These are phyloP conservation scores for Sturmia bella DNA, from an alignment of 2,888 invertebrate species.

Conservation along the genomic window DNA sequence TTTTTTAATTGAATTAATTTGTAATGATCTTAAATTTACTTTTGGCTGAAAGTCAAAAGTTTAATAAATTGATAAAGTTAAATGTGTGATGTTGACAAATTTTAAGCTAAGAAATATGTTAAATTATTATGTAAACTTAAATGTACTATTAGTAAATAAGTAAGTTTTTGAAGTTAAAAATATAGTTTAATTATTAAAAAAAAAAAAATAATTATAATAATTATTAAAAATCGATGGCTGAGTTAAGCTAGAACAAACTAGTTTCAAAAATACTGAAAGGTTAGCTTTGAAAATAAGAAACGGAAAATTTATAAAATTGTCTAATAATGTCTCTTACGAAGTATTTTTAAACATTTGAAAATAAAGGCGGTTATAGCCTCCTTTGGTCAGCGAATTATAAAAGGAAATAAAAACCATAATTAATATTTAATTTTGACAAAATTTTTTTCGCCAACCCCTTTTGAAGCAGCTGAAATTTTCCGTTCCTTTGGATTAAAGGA, in stretches of 20 bases:
- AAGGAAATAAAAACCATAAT: too few species aligned
- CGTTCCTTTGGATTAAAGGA: too few species aligned
- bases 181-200: slow-evolving; percentile 50
- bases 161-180: slow-evolving; percentile 59
- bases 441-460: too few species aligned
- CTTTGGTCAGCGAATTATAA: too few species aligned
- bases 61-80: slow-evolving; percentile 15
- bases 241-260: slow-evolving; percentile 42
- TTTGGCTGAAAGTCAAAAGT: neutral
- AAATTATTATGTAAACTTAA: slow-evolving; percentile 37
- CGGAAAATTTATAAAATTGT: too few species aligned
- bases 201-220: slow-evolving; percentile 30
- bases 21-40: slow-evolving; percentile 13
- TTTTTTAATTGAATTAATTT: too few species aligned
- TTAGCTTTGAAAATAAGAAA: too few species aligned
- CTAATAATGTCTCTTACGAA: too few species aligned
- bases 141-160: slow-evolving; percentile 59
- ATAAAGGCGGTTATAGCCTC: too few species aligned
- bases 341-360: too few species aligned
- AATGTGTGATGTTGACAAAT: slow-evolving; percentile 55
- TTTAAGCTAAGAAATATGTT: slow-evolving; percentile 28
- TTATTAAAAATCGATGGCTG: slow-evolving; percentile 33
- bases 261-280: neutral
- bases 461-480: too few species aligned
- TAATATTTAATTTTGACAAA: too few species aligned